Percentiles rank a stretch among this genome's conserved stretches.
Evolutionary conservation across 2,797 vertebrate species (phyloP).

Genomic region (Clamator glandarius): DNA sequence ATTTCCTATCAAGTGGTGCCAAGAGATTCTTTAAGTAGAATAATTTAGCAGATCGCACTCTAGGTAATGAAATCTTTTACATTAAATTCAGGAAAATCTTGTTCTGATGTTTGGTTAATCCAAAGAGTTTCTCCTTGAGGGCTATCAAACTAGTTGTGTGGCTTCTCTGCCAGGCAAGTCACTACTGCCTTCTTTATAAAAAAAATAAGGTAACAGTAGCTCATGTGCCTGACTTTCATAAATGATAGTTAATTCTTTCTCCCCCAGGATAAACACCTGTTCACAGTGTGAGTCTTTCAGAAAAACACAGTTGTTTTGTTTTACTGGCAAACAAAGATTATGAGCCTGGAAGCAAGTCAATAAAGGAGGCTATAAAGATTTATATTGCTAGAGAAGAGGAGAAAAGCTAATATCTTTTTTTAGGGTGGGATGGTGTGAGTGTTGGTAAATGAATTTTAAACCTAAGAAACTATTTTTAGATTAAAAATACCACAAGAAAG

Average conservation of each 20-base stretch:
- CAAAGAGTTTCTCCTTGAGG: not conserved
- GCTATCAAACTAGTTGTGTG: not conserved
- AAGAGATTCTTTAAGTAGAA: not conserved
- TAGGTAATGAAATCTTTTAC: not conserved
- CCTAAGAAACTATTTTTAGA: not conserved
- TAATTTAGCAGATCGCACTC: not conserved
- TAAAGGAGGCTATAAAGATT: not conserved
- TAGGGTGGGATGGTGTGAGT: rapidly evolving
- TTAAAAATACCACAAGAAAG: not conserved
- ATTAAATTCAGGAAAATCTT: not conserved
- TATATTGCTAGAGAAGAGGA: not conserved
- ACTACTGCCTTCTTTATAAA: not conserved
- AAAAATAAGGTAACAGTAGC: not conserved
- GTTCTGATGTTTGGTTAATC: not conserved
- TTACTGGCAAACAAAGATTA: slow-evolving; percentile 7
- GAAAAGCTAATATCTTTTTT: not conserved
- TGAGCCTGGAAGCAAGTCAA: not conserved
- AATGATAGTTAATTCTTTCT: slow-evolving; percentile 10
- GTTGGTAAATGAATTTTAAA: not conserved
- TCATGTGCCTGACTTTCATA: not conserved
- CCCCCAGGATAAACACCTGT: slow-evolving; percentile 21
- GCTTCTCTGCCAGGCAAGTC: not conserved
- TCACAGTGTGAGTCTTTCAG: not conserved
- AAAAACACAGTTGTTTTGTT: not conserved
- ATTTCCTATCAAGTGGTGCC: not conserved